Percentiles rank a stretch among this genome's conserved stretches.
Evolutionary conservation across 2,797 vertebrate genomes (phyloP).

Genomic region (Bucorvus abyssinicus): DNA sequence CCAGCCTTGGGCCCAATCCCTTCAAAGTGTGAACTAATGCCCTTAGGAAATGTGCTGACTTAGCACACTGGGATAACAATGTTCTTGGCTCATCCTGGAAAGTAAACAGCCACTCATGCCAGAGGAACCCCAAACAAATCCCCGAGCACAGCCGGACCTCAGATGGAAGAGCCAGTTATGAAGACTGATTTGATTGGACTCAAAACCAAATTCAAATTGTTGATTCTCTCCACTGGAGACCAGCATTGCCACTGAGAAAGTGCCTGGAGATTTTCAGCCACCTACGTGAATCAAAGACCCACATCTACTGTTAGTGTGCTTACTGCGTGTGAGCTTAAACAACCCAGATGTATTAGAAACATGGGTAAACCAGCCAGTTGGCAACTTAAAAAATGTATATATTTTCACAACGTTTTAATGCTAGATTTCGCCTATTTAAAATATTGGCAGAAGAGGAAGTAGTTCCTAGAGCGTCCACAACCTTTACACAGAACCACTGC

Average conservation of each 20-base stretch:
- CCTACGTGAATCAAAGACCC: neutral
- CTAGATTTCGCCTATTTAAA: neutral
- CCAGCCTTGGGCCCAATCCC: neutral
- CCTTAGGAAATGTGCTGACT: neutral
- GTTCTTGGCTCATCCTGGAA: neutral
- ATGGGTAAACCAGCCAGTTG: neutral
- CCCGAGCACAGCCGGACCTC: neutral
- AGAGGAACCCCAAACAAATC: neutral
- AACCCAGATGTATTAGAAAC: neutral
- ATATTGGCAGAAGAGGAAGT: neutral
- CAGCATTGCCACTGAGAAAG: neutral
- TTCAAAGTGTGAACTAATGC: neutral
- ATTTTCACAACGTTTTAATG: neutral
- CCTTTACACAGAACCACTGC: neutral
- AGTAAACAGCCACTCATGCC: neutral
- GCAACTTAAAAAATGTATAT: neutral
- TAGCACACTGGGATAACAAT: neutral
- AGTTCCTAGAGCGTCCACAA: neutral
- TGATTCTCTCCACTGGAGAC: neutral
- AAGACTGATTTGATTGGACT: neutral
- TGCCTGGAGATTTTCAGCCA: neutral
- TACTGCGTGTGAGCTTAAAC: neutral
- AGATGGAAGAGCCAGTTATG: neutral
- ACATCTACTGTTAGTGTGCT: neutral
- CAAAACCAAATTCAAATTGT: neutral